A percentile compares a stretch with the other conserved stretches of the same genome.
Evolutionary conservation across 1,140 invertebrate species (phyloP).

Genomic region (Stegodyphus dumicola): DNA sequence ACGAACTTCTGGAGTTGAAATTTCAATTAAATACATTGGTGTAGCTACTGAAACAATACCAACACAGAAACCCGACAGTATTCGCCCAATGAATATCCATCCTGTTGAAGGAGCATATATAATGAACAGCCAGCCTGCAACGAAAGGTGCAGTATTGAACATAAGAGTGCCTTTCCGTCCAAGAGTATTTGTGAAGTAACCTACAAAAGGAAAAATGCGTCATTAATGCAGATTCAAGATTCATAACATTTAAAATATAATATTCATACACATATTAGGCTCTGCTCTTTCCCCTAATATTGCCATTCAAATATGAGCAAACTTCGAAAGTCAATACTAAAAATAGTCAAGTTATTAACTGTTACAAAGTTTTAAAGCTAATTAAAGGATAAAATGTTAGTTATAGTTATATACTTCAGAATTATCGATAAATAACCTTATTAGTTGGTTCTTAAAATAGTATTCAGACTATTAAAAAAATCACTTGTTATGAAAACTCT

Average conservation of each 20-base stretch:
- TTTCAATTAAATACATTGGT: slow-evolving; percentile 89
- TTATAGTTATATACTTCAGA: no score
- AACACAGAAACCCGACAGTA: slow-evolving; percentile 75
- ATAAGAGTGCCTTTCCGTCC: slow-evolving; percentile 82
- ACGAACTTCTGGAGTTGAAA: slow-evolving; percentile 84
- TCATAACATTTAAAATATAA: no score
- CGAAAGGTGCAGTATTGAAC: slow-evolving; percentile 77
- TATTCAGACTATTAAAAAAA: no score
- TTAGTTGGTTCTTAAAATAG: no score
- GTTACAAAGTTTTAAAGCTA: no score
- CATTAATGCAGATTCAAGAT: neutral
- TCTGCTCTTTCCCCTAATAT: no score
- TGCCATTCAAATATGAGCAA: no score
- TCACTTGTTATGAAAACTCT: no score
- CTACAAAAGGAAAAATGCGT: slow-evolving; percentile 41
- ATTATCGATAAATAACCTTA: no score
- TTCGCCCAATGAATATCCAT: slow-evolving; percentile 74
- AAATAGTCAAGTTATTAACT: no score
- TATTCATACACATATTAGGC: neutral
- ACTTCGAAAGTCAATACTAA: no score
- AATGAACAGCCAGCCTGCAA: slow-evolving; percentile 80
- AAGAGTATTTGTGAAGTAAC: slow-evolving; percentile 78
- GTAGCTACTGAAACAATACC: slow-evolving; percentile 74
- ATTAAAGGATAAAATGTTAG: no score
- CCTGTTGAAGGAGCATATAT: slow-evolving; percentile 73